Conservation (phyloP, 2,797 vertebrate genomes). For the Sebastiscus albofasciatus region DNA sequence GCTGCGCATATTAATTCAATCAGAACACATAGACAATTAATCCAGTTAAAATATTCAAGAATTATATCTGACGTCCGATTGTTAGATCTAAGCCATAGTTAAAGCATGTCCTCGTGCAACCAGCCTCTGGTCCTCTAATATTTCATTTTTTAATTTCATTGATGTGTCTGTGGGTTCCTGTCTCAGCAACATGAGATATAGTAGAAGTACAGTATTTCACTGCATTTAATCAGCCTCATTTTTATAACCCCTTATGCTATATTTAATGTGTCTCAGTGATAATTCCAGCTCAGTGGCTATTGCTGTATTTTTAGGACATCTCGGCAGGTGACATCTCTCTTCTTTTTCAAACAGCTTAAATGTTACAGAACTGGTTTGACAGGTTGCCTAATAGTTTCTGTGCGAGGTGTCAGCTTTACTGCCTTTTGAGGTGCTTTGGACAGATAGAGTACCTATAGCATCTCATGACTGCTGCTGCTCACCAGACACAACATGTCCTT, state of each 20-base stretch:
- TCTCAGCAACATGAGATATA: not conserved
- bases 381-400: slow-evolving; percentile 7
- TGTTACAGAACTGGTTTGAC: slow-evolving; percentile 9
- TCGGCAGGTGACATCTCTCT: slow-evolving; percentile 27
- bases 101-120: not conserved
- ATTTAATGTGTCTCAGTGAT: slow-evolving; percentile 12
- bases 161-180: not conserved
- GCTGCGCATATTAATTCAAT: not conserved
- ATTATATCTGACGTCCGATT: slow-evolving; percentile 1
- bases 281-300: slow-evolving; percentile 1
- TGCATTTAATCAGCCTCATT: slow-evolving; percentile 1
- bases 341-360: slow-evolving; percentile 7
- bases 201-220: not conserved
- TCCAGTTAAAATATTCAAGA: slow-evolving; percentile 3
- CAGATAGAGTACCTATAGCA: slow-evolving; percentile 5
- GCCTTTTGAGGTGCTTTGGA: not conserved
- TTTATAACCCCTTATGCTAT: not conserved
- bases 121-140: not conserved
- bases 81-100: slow-evolving; percentile 2
- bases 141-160: not conserved
- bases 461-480: slow-evolving; percentile 5
- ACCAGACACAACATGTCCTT: not conserved
- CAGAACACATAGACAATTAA: slow-evolving; percentile 9
- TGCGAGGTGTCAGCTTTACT: slow-evolving; percentile 22
- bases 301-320: not conserved